phyloP scores from a whole-genome alignment of 2,113 vertebrate species.

The Scomber japonicus region DNA sequence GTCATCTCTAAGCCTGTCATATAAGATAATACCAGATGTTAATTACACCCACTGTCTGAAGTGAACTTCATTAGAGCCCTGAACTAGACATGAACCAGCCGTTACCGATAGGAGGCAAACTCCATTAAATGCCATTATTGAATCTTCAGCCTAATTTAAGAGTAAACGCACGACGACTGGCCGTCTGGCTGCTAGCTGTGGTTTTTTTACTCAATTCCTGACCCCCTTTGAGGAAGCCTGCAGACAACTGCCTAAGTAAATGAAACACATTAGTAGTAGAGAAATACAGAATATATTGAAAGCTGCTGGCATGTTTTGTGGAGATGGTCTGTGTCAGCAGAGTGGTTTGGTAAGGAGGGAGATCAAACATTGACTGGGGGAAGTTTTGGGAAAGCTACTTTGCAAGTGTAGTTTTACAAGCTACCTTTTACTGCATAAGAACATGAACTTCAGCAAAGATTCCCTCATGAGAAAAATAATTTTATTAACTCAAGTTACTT shows the following conservation, averaged over 20 bases:
- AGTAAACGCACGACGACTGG: slow-evolving; percentile 43
- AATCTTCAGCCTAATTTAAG: slow-evolving; percentile 71
- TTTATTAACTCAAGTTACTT: slow-evolving; percentile 32
- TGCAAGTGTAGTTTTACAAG: slow-evolving; percentile 26
- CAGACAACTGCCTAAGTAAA: slow-evolving; percentile 40
- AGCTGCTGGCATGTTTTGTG: slow-evolving; percentile 20
- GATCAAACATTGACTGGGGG: too few relatives aligned
- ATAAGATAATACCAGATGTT: slow-evolving; percentile 50
- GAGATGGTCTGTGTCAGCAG: background rate
- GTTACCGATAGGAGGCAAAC: slow-evolving; percentile 53
- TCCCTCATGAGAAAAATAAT: slow-evolving; percentile 30
- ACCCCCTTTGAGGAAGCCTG: slow-evolving; percentile 33
- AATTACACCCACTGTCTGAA: slow-evolving; percentile 57
- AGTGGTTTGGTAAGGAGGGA: too few relatives aligned
- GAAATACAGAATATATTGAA: slow-evolving; percentile 17
- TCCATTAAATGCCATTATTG: slow-evolving; percentile 77
- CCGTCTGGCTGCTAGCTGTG: slow-evolving; percentile 36
- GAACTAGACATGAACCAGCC: slow-evolving; percentile 74
- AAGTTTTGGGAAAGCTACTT: background rate
- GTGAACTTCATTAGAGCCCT: slow-evolving; percentile 63
- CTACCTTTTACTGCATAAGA: slow-evolving; percentile 23
- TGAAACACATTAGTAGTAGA: slow-evolving; percentile 48
- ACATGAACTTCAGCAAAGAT: slow-evolving; percentile 10
- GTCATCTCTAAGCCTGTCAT: slow-evolving; percentile 52
- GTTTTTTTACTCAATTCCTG: slow-evolving; percentile 34